Conservation (phyloP, 1,140 invertebrate species). For the Pseudomyrmex flavicornis region DNA sequence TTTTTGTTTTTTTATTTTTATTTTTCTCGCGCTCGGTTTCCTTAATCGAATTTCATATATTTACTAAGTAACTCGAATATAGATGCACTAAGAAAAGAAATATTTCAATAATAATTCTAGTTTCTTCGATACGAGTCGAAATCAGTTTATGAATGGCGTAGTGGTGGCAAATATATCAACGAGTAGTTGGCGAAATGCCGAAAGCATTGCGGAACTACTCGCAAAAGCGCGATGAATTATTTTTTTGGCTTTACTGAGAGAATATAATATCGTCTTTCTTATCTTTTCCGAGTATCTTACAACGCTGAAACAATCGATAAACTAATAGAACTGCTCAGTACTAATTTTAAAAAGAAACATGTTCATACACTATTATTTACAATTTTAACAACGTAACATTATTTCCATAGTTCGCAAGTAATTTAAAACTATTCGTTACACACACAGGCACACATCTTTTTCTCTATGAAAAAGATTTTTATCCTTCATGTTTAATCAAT, state of each 20-base stretch:
- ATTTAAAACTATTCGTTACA: too few species aligned
- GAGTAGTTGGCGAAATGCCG: constrained; percentile 49
- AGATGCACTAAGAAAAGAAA: neutral
- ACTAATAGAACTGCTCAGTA: neutral
- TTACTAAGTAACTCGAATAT: constrained; percentile 1
- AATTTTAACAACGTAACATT: neutral
- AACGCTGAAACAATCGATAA: neutral
- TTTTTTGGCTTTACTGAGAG: neutral
- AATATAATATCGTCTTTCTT: constrained; percentile 15
- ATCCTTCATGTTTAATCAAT: too few species aligned
- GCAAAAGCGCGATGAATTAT: neutral
- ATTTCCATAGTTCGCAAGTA: neutral
- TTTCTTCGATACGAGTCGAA: constrained; percentile 35
- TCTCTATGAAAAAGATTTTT: too few species aligned
- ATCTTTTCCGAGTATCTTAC: neutral
- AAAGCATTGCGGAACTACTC: neutral
- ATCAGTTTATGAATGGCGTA: constrained; percentile 52
- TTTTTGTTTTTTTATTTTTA: neutral
- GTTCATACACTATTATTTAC: too few species aligned
- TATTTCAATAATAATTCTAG: neutral
- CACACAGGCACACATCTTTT: too few species aligned
- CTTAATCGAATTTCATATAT: neutral
- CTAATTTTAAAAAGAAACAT: too few species aligned
- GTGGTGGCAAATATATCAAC: constrained; percentile 40
- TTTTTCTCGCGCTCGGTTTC: neutral